Conservation (phyloP, 1,140 invertebrate species). For the Ips nitidus region DNA sequence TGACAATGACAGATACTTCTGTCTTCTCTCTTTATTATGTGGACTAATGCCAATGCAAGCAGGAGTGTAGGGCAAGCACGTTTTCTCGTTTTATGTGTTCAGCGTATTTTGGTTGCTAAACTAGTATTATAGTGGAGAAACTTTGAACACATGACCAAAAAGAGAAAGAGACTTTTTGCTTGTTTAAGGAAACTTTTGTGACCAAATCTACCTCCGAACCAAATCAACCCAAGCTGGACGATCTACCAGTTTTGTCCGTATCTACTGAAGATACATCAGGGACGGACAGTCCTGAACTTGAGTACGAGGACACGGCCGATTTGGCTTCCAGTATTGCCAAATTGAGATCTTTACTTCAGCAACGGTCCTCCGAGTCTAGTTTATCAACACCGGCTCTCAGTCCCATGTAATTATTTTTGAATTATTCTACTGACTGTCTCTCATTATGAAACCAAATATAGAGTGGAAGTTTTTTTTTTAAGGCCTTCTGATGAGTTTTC, state of each 20-base stretch:
- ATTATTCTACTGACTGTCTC: neutral
- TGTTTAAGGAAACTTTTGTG: too few relatives aligned
- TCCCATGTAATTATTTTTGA: conserved; percentile 44
- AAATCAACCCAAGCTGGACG: conserved; percentile 5
- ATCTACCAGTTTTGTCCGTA: conserved; percentile 37
- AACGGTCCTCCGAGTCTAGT: conserved; percentile 58
- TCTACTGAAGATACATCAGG: conserved; percentile 34
- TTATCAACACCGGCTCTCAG: conserved; percentile 49
- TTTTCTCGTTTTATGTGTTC: too few relatives aligned
- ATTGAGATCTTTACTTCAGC: conserved; percentile 64
- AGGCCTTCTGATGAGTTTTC: conserved; percentile 41
- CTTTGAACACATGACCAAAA: too few relatives aligned
- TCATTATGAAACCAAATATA: neutral
- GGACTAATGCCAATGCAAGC: too few relatives aligned
- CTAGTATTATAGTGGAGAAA: too few relatives aligned
- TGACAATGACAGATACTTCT: too few relatives aligned
- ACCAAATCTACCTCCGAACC: too few relatives aligned
- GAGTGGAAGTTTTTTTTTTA: conserved; percentile 10
- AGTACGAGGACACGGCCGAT: conserved; percentile 72
- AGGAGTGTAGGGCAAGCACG: too few relatives aligned
- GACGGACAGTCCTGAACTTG: conserved; percentile 58
- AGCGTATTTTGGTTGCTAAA: too few relatives aligned
- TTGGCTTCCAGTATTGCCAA: conserved; percentile 74
- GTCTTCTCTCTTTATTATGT: too few relatives aligned
- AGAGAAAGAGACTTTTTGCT: too few relatives aligned